phyloP scores from a whole-genome alignment of 2,888 invertebrate species.

The Diaperis boleti region DNA sequence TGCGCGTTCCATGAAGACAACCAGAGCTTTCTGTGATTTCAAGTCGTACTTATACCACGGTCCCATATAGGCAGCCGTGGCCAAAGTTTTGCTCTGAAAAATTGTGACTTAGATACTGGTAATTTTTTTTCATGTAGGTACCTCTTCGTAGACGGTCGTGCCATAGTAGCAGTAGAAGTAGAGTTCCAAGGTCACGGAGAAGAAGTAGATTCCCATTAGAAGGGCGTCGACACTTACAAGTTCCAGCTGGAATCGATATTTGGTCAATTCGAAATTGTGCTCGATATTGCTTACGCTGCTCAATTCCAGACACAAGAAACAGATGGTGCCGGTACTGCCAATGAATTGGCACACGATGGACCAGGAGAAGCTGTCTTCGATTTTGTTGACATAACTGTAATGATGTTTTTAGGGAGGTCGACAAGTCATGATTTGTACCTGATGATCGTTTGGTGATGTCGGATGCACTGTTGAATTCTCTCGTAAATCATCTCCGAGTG shows the following conservation, averaged over 20 bases:
- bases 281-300: not conserved
- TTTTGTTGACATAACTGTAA: constrained; percentile 12
- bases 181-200: constrained; percentile 5
- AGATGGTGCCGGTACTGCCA: constrained; percentile 12
- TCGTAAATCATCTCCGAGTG: constrained; percentile 1
- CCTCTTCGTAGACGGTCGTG: not conserved
- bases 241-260: constrained; percentile 7
- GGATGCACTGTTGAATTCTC: constrained; percentile 5
- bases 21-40: not conserved
- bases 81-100: constrained; percentile 65
- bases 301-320: constrained; percentile 1
- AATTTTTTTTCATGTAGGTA: not conserved
- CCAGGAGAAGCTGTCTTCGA: constrained; percentile 8
- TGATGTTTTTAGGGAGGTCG: no score
- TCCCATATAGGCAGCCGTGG: constrained; percentile 22
- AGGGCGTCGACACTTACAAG: not conserved
- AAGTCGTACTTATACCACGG: constrained; percentile 1
- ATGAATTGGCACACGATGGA: constrained; percentile 4
- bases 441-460: constrained; percentile 9
- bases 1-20: constrained; percentile 15
- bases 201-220: constrained; percentile 1
- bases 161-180: constrained; percentile 11
- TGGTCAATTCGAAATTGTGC: not conserved
- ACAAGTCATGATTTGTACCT: not conserved
- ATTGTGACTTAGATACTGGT: not conserved